Conservation (phyloP, 2,797 vertebrate genomes). For the Caiman crocodilus region DNA sequence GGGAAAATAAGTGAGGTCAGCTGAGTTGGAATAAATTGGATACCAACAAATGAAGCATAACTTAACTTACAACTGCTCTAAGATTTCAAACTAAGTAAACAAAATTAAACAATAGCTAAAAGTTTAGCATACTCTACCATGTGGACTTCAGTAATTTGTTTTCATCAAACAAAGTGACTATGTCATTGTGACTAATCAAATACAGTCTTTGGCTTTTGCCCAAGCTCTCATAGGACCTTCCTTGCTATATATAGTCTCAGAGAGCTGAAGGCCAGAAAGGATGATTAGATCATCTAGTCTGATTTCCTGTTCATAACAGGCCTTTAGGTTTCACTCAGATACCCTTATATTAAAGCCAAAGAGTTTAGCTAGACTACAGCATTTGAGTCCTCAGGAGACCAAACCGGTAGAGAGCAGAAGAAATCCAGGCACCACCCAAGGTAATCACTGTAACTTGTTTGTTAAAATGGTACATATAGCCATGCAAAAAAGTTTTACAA, state of each 20-base stretch:
- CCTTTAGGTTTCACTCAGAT: no score
- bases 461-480: not conserved
- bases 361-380: no score
- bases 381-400: no score
- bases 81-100: not conserved
- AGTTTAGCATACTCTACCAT: slow-evolving; percentile 52
- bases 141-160: slow-evolving; percentile 60
- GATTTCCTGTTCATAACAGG: no score
- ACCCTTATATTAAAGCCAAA: no score
- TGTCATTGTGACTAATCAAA: slow-evolving; percentile 69
- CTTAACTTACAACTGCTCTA: not conserved
- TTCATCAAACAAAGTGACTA: slow-evolving; percentile 60
- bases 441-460: not conserved
- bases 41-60: not conserved
- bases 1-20: not conserved
- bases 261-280: not conserved
- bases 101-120: slow-evolving; percentile 19
- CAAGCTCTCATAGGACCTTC: slow-evolving; percentile 64
- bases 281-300: no score
- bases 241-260: slow-evolving; percentile 63
- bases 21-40: not conserved
- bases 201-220: slow-evolving; percentile 70
- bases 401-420: no score
- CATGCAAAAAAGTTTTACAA: not conserved
- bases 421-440: no score